Conservation (phyloP, 2,797 vertebrate species). For the Psittacula echo region DNA sequence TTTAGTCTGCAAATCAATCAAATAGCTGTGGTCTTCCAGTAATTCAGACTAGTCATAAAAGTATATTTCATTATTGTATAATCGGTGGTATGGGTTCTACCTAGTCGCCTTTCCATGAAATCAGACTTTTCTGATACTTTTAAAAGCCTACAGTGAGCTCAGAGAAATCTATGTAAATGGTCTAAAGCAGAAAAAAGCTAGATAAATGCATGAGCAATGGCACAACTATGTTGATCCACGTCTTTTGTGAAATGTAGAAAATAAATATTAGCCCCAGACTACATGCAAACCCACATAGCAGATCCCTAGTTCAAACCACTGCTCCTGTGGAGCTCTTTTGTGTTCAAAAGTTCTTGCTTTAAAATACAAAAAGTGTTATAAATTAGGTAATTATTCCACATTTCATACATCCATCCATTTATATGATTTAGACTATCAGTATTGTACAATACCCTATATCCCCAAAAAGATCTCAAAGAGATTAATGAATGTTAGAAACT, state of each 20-base stretch:
- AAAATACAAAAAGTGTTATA: background rate
- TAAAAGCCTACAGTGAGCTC: background rate
- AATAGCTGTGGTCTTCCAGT: conserved; percentile 21
- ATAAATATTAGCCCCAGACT: background rate
- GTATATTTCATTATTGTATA: conserved; percentile 35
- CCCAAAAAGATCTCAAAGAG: background rate
- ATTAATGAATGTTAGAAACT: background rate
- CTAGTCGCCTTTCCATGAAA: conserved; percentile 16
- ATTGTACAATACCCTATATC: background rate
- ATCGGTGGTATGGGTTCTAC: conserved; percentile 24
- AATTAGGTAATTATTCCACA: background rate
- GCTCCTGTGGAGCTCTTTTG: background rate
- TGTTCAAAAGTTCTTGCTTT: background rate
- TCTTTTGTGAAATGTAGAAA: background rate
- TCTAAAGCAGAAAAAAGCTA: conserved; percentile 29
- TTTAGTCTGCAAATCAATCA: conserved; percentile 36
- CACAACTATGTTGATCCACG: background rate
- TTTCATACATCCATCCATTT: background rate
- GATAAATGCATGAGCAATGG: background rate
- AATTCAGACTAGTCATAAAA: conserved; percentile 28
- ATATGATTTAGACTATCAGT: background rate
- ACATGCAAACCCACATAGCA: background rate
- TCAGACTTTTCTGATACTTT: background rate
- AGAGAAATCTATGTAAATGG: background rate
- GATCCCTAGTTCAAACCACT: background rate